Evolutionary conservation across 2,888 invertebrate genomes (phyloP).

Genomic region (Carterocephalus palaemon): DNA sequence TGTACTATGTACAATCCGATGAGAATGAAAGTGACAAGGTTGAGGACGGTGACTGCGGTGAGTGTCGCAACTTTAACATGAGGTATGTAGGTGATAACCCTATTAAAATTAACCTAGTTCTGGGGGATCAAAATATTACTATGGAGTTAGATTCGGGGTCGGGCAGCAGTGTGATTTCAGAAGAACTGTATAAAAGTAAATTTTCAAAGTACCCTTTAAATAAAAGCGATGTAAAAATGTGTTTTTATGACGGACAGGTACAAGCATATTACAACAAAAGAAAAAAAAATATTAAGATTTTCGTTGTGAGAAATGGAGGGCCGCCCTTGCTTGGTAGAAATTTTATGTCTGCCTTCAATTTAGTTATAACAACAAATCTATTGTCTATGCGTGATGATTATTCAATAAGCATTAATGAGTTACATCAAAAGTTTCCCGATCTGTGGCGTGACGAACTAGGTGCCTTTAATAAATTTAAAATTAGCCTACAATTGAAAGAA

Average conservation of each 20-base stretch:
- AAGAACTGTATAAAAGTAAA: slow-evolving; percentile 20
- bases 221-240: slow-evolving; percentile 29
- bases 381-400: not conserved
- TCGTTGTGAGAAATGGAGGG: slow-evolving; percentile 31
- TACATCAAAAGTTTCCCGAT: slow-evolving; percentile 1
- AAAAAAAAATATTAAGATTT: slow-evolving; percentile 26
- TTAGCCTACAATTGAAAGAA: slow-evolving; percentile 26
- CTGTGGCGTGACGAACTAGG: slow-evolving; percentile 27
- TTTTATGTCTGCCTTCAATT: slow-evolving; percentile 29
- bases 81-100: slow-evolving; percentile 30
- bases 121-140: slow-evolving; percentile 10
- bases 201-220: slow-evolving; percentile 19
- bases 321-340: slow-evolving; percentile 29
- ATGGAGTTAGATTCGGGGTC: slow-evolving; percentile 33
- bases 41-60: slow-evolving; percentile 19
- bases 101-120: slow-evolving; percentile 18
- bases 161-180: slow-evolving; percentile 28
- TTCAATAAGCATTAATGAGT: slow-evolving; percentile 16
- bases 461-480: slow-evolving; percentile 22
- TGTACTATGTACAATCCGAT: slow-evolving; percentile 16
- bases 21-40: not conserved
- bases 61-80: slow-evolving; percentile 29
- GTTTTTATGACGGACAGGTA: slow-evolving; percentile 30
- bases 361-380: slow-evolving; percentile 8
- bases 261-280: slow-evolving; percentile 17